Conservation (phyloP, 2,797 vertebrate genomes). For the Threskiornis aethiopicus region DNA sequence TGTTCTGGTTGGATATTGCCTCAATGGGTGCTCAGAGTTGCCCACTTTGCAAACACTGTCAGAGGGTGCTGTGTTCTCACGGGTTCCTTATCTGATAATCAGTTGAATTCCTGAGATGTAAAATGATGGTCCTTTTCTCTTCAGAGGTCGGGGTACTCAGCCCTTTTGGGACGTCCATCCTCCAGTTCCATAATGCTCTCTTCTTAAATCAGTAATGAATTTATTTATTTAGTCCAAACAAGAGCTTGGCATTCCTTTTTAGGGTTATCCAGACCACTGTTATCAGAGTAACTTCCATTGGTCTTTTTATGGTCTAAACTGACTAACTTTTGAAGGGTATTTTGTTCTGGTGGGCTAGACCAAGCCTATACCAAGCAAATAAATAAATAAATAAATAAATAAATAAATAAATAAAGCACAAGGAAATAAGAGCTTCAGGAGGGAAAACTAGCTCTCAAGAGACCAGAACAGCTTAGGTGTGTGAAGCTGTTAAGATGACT, state of each 20-base stretch:
- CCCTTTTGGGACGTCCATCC: not conserved
- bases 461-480: not conserved
- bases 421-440: not conserved
- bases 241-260: not conserved
- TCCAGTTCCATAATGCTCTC: not conserved
- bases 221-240: not conserved
- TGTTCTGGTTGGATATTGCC: not conserved
- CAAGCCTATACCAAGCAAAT: not conserved
- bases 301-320: not conserved
- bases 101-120: not conserved
- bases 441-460: not conserved
- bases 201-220: not conserved
- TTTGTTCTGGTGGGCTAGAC: not conserved
- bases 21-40: not conserved
- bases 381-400: not conserved
- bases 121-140: not conserved
- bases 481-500: not conserved
- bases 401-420: too few relatives aligned
- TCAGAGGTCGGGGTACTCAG: not conserved
- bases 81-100: not conserved
- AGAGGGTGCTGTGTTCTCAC: not conserved
- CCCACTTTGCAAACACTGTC: not conserved
- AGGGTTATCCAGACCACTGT: not conserved
- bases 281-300: not conserved
- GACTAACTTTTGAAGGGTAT: not conserved